A percentile compares a stretch with the other conserved stretches of the same genome.
Conservation (phyloP, 2,113 vertebrate species). For the Pollimyrus isidori region DNA sequence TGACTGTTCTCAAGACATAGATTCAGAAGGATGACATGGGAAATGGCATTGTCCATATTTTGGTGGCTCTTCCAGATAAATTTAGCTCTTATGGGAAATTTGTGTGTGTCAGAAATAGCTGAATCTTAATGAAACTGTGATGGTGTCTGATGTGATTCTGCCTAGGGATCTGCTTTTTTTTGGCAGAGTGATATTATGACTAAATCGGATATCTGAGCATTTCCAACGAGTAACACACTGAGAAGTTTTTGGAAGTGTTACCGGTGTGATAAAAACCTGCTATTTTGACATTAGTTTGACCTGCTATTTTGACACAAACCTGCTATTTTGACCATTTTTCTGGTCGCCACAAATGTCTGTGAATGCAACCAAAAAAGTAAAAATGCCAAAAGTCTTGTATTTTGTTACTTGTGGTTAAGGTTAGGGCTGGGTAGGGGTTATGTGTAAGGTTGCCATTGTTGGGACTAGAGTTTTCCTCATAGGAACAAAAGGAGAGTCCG, state of each 20-base stretch:
- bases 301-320: too few species aligned
- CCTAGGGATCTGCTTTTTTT: neutral
- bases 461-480: too few species aligned
- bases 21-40: neutral
- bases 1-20: neutral
- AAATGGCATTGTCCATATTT: neutral
- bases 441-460: too few species aligned
- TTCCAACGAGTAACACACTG: neutral
- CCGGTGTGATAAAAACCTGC: neutral
- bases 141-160: neutral
- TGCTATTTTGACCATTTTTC: too few species aligned
- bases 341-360: too few species aligned
- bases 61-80: neutral
- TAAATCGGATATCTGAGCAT: neutral
- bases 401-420: too few species aligned
- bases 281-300: neutral
- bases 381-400: too few species aligned
- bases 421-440: too few species aligned
- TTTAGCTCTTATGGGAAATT: neutral
- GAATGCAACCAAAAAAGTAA: too few species aligned
- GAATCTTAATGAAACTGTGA: neutral
- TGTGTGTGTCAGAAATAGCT: neutral
- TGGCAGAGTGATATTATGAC: neutral
- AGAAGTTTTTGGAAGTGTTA: neutral
- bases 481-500: too few species aligned